Percentiles rank a stretch among this genome's conserved stretches.
Conservation (phyloP, 2,888 invertebrate species). For the Drosophila neonasuta region DNA sequence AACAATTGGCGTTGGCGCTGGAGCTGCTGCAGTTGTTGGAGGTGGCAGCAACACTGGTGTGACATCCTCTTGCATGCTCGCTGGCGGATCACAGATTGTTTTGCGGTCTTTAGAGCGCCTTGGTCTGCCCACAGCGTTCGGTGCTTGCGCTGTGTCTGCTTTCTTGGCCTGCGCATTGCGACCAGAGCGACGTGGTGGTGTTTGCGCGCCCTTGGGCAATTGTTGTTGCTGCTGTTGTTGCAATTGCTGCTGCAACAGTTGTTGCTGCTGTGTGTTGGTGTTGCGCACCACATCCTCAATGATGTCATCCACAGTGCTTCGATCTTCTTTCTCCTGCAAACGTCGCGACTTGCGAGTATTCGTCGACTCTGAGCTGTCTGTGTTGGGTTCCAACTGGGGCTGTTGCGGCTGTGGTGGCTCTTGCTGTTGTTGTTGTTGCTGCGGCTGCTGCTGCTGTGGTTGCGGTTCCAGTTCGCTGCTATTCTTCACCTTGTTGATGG, state of each 20-base stretch:
- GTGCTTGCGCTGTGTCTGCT: conserved; percentile 46
- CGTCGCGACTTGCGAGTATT: conserved; percentile 92
- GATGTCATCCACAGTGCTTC: conserved; percentile 92
- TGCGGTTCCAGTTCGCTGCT: conserved; percentile 56
- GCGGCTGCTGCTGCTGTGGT: conserved; percentile 19
- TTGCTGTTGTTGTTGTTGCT: conserved; percentile 81
- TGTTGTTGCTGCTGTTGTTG: conserved; percentile 51
- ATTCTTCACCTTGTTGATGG: conserved; percentile 88
- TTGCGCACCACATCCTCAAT: conserved; percentile 95
- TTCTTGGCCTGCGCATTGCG: conserved; percentile 81
- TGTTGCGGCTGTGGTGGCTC: conserved; percentile 74
- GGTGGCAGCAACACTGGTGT: conserved; percentile 20
- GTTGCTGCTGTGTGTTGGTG: conserved; percentile 76
- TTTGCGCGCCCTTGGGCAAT: conserved; percentile 79
- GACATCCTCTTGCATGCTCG: conserved; percentile 74
- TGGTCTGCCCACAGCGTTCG: conserved; percentile 83
- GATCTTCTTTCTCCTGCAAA: conserved; percentile 88
- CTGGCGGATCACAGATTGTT: conserved; percentile 84
- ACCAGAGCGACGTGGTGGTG: conserved; percentile 81
- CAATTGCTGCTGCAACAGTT: conserved; percentile 27
- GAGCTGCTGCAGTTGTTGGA: conserved; percentile 38
- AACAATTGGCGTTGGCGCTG: not conserved
- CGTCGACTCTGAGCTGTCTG: conserved; percentile 69
- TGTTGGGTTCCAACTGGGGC: conserved; percentile 45
- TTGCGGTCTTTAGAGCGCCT: conserved; percentile 86